Base-by-base conservation (phyloP, 1,140 invertebrate species). In the Camponotus floridanus region DNA sequence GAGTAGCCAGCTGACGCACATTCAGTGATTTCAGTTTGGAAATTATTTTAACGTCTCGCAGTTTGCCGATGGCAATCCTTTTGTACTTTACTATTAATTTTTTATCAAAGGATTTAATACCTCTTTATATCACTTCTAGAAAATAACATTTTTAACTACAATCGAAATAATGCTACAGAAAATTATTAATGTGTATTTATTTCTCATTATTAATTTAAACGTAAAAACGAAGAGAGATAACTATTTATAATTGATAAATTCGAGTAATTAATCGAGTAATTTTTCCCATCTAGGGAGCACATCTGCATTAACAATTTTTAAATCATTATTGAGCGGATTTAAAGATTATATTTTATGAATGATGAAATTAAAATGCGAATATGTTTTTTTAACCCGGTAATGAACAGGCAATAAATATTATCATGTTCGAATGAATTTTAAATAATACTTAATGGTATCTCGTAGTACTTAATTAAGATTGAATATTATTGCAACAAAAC, bases 1-100 rank as follows among this genome's bases (percentile, higher is more conserved):
- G 59, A 86, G 51, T 61, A 83, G 45, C 79, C 68, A 73, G 48
- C 51, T 71, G 85, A 71, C 57, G 59, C 78, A 71, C 67, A 67
- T 81, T 59, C 78, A 81, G 85, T 86, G 76, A 86, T 86, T 83
- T 86, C 57, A 71, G 65, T 51, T 51, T 48, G 65, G 55, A 71
- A 81, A 71, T 86, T 86, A 81, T 81, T 86, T 86, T 55, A 51
- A 48, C 65, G 26, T 68, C 57, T 61, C 39, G 11, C 62, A 68
- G 18, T 65, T 57, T 59, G 81, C 33, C 71, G 15, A 78, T 61
- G 61, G 26, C 26, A 26, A n/a, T 74, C n/a, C 68, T 74, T 74
- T 83, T 83, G 55, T 83, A 26, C 26, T 62, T 62, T 26, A 8
- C 21, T 74, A 83, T 62, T 61, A 70, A 61, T 3, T 9, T 68